Percentiles rank a stretch among this genome's conserved stretches.
Conservation (phyloP, 2,888 invertebrate genomes). For the Epinotia nisella region DNA sequence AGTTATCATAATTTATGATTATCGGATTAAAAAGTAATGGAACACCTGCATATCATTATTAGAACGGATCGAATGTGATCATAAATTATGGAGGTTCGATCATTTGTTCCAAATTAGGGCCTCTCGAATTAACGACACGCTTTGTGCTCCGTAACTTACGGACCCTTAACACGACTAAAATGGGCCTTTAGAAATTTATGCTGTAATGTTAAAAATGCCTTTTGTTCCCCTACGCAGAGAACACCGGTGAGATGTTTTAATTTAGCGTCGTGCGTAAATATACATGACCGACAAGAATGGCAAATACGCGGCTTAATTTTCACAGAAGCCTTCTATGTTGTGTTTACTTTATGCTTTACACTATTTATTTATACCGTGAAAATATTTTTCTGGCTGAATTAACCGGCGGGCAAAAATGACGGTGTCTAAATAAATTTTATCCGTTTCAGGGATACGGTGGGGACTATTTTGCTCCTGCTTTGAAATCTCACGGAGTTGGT, state of each 20-base stretch:
- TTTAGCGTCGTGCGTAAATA: conserved; percentile 1
- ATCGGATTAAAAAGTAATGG: conserved; percentile 25
- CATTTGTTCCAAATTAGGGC: conserved; percentile 43
- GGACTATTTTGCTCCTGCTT: conserved; percentile 82
- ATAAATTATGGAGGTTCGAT: conserved; percentile 40
- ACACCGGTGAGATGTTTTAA: conserved; percentile 16
- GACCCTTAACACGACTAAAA: conserved; percentile 36
- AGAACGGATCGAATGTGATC: conserved; percentile 25
- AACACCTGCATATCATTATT: conserved; percentile 29
- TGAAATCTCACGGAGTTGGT: conserved; percentile 76
- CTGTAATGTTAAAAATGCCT: conserved; percentile 26
- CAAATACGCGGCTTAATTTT: conserved; percentile 7
- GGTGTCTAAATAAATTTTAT: conserved; percentile 7
- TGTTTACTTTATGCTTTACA: background rate
- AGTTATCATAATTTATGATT: background rate
- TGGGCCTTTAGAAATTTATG: conserved; percentile 29
- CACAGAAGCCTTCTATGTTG: background rate
- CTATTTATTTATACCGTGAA: background rate
- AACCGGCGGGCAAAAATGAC: background rate
- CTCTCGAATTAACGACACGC: conserved; percentile 40
- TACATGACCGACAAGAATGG: conserved; percentile 9
- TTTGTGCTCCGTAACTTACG: conserved; percentile 39
- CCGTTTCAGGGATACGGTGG: conserved; percentile 77
- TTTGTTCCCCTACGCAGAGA: conserved; percentile 16
- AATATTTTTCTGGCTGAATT: background rate